Evolutionary conservation across 2,797 vertebrate species (phyloP), one percentile per base, ranked within the genome.

Genomic region (Leptoclinus maculatus): DNA sequence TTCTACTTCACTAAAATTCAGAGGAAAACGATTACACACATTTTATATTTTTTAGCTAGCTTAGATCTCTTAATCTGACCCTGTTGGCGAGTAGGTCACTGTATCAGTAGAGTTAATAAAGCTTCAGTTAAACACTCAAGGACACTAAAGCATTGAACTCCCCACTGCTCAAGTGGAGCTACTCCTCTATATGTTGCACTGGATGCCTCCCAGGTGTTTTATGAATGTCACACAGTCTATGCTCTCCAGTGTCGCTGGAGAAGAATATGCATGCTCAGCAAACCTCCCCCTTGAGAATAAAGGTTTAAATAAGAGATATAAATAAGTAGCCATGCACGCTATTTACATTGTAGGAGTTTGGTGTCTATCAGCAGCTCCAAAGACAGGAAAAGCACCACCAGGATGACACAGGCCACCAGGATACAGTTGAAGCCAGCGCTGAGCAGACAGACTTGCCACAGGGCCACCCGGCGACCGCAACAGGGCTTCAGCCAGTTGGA

Each of bases 281-380:
- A 76, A 71, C 16, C 43, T 72, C 63, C 67, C 23, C 21, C 57
- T 54, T 39, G 43, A 43, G 57, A 71, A 76, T n/a, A 62, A 59
- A 74, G 17, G 41, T 66, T 66, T 45, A 77, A 84, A 80, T 11
- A 4, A 10, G 3, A 71, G 5, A 70, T 87, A 64, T 25, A 57
- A 81, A 79, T 38, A 49, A 58, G 47, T 5, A 66, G 68, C 21
- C 39, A 34, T 41, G 60, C n/a, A 45, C 3, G 3, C 11, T 94
- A 96, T 95, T 99, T 96, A 99, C 98, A 99, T 93, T 99, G 98
- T 85, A 99, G 95, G 84, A 99, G 96, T 92, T 97, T 98, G 93
- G 97, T 97, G 96, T 99, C 98, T 92, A 99, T 99, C 90, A 99
- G 98, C 77, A 99, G 97, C 91, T 99, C 98, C 96, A 99, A 89